Conservation (phyloP, 1,140 invertebrate species). For the Lordiphosa stackelbergi region DNA sequence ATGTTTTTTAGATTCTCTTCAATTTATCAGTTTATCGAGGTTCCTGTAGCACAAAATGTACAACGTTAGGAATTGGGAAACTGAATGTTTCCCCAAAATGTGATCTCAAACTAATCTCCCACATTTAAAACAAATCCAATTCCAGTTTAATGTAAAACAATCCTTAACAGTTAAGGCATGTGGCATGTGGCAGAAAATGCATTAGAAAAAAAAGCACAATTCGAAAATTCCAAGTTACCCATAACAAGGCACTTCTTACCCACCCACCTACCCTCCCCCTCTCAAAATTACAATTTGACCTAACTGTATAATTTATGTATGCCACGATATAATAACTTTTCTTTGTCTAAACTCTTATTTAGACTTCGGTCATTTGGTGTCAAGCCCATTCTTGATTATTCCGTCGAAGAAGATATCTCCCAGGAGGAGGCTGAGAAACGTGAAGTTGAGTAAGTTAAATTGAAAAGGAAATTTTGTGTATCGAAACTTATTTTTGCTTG, state of each 20-base stretch:
- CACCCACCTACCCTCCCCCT: background rate
- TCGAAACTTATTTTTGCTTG: background rate
- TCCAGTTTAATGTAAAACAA: too few species aligned
- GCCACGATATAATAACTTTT: background rate
- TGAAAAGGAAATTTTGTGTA: background rate
- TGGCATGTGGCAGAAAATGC: background rate
- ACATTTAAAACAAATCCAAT: too few species aligned
- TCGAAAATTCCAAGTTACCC: background rate
- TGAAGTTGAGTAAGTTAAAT: conserved; percentile 89
- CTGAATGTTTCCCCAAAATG: too few species aligned
- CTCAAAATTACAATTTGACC: too few species aligned
- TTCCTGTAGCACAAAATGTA: too few species aligned
- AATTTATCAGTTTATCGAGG: too few species aligned
- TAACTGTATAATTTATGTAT: background rate
- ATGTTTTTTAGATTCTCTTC: too few species aligned
- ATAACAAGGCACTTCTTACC: background rate
- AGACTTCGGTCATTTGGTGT: conserved; percentile 95
- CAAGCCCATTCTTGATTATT: conserved; percentile 99
- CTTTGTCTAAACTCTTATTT: conserved; percentile 14
- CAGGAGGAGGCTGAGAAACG: conserved; percentile 92
- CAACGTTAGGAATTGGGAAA: too few species aligned
- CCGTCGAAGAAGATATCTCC: conserved; percentile 97
- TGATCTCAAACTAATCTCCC: too few species aligned
- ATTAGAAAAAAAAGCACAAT: background rate
- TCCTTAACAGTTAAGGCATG: conserved; percentile 1